These are phyloP conservation scores for Synanthedon myopaeformis DNA, from an alignment of 2,888 invertebrate species.

Conservation along the genomic window DNA sequence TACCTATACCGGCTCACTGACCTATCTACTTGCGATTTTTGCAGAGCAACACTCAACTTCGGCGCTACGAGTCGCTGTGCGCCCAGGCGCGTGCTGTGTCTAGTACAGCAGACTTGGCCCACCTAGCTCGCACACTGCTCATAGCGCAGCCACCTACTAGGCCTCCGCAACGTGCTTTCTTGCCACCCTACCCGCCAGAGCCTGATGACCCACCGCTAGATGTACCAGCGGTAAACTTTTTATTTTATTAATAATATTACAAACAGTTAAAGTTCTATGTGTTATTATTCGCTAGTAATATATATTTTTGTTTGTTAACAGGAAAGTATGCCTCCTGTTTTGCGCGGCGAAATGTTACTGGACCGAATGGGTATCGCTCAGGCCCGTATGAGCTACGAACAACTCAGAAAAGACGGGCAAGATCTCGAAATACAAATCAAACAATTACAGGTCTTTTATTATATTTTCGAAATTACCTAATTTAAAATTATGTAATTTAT, in stretches of 20 bases:
- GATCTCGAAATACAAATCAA: constrained; percentile 89
- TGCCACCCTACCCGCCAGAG: constrained; percentile 64
- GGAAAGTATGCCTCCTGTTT: constrained; percentile 79
- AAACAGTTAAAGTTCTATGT: not conserved
- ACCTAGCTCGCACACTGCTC: constrained; percentile 84
- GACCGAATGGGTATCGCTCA: constrained; percentile 78
- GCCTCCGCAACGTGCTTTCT: constrained; percentile 76
- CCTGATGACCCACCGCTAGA: constrained; percentile 57
- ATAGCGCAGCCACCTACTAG: constrained; percentile 74
- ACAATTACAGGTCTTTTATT: constrained; percentile 73
- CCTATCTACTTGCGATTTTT: constrained; percentile 2
- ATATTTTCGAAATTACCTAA: not conserved
- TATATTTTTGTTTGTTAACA: constrained; percentile 20
- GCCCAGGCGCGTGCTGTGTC: constrained; percentile 82
- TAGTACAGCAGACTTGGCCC: constrained; percentile 79
- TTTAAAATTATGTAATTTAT: not conserved
- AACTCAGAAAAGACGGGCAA: constrained; percentile 83
- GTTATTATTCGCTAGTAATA: not conserved
- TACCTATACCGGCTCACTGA: too few relatives aligned
- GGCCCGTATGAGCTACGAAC: constrained; percentile 80
- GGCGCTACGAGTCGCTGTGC: constrained; percentile 84
- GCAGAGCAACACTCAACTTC: constrained; percentile 84
- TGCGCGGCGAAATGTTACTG: constrained; percentile 86
- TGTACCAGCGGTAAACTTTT: constrained; percentile 45
- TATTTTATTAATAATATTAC: not conserved